A percentile compares a stretch with the other conserved stretches of the same genome.
phyloP scores from a whole-genome alignment of 2,797 vertebrate genomes.

The Peromyscus nudipes region DNA sequence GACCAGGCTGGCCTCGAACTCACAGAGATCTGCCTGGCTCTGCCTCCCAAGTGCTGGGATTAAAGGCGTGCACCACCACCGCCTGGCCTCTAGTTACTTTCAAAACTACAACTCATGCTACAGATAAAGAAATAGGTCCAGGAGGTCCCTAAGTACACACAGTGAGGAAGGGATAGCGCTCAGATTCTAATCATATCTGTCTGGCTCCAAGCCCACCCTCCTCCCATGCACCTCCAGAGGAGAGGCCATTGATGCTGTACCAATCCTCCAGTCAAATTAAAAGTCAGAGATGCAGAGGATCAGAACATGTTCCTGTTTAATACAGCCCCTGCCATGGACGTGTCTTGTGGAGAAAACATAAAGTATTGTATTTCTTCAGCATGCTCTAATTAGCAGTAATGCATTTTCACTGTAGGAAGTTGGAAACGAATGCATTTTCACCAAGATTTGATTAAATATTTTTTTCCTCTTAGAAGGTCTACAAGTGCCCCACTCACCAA shows the following conservation, averaged over 20 bases:
- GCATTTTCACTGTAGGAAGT: slow-evolving; percentile 82
- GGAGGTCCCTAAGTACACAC: not conserved
- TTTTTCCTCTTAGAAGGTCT: slow-evolving; percentile 64
- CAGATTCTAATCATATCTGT: not conserved
- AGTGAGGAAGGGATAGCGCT: not conserved
- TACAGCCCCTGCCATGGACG: slow-evolving; percentile 45
- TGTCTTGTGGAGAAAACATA: slow-evolving; percentile 80
- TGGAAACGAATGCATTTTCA: slow-evolving; percentile 80
- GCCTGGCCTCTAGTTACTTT: not conserved
- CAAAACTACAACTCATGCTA: not conserved
- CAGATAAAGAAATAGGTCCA: slow-evolving; percentile 18
- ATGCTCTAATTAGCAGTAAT: slow-evolving; percentile 79
- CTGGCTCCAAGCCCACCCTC: not conserved
- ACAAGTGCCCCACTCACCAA: slow-evolving; percentile 23
- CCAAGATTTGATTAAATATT: slow-evolving; percentile 77
- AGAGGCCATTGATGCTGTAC: not conserved
- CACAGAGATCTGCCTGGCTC: too few relatives aligned
- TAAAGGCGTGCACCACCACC: too few relatives aligned
- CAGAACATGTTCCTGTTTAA: slow-evolving; percentile 55
- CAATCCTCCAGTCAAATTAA: slow-evolving; percentile 45
- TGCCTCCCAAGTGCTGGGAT: too few relatives aligned
- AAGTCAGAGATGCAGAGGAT: slow-evolving; percentile 10
- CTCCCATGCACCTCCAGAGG: not conserved
- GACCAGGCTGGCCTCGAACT: too few relatives aligned
- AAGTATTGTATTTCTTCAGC: slow-evolving; percentile 77